Percentiles rank a stretch among this genome's conserved stretches.
phyloP scores from a whole-genome alignment of 2,888 invertebrate genomes.

The Drosophila suboccidentalis region DNA sequence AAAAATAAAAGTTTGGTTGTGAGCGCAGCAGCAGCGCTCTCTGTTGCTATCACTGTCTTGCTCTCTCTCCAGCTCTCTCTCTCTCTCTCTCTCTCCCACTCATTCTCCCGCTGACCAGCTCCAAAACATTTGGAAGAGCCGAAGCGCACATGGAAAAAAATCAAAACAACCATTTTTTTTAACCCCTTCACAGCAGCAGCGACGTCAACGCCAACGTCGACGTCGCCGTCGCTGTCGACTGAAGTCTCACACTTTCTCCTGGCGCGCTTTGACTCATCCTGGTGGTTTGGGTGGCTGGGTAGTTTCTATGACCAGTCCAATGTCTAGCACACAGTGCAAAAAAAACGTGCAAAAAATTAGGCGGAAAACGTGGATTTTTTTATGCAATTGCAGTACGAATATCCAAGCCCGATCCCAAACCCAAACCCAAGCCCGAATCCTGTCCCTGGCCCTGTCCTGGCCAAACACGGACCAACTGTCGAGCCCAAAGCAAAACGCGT shows the following conservation, averaged over 20 bases:
- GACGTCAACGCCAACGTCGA: slow-evolving; percentile 27
- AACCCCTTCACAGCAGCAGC: slow-evolving; percentile 73
- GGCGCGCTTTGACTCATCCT: slow-evolving; percentile 26
- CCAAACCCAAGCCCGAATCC: slow-evolving; percentile 11
- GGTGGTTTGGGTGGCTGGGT: slow-evolving; percentile 53
- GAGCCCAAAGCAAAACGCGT: slow-evolving; percentile 58
- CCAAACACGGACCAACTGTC: slow-evolving; percentile 12
- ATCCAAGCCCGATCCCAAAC: slow-evolving; percentile 26
- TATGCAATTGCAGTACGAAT: slow-evolving; percentile 73
- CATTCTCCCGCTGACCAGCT: slow-evolving; percentile 39
- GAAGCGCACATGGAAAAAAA: slow-evolving; percentile 67
- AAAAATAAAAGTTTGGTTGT: slow-evolving; percentile 58
- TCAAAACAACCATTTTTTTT: slow-evolving; percentile 77
- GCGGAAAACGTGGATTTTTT: slow-evolving; percentile 79
- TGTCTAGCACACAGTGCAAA: slow-evolving; percentile 39
- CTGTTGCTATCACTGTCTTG: slow-evolving; percentile 32
- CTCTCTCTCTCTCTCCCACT: slow-evolving; percentile 3
- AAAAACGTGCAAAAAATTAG: slow-evolving; percentile 74
- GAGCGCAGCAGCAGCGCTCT: slow-evolving; percentile 68
- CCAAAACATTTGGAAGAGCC: slow-evolving; percentile 69
- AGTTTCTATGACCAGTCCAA: slow-evolving; percentile 69
- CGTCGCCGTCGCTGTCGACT: slow-evolving; percentile 54
- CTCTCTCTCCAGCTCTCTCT: slow-evolving; percentile 17
- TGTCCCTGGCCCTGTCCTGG: not conserved
- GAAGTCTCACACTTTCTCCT: slow-evolving; percentile 51